Percentiles rank a stretch among this genome's conserved stretches.
Evolutionary conservation across 2,888 invertebrate genomes (phyloP).

Genomic region (Drosophila antonietae): DNA sequence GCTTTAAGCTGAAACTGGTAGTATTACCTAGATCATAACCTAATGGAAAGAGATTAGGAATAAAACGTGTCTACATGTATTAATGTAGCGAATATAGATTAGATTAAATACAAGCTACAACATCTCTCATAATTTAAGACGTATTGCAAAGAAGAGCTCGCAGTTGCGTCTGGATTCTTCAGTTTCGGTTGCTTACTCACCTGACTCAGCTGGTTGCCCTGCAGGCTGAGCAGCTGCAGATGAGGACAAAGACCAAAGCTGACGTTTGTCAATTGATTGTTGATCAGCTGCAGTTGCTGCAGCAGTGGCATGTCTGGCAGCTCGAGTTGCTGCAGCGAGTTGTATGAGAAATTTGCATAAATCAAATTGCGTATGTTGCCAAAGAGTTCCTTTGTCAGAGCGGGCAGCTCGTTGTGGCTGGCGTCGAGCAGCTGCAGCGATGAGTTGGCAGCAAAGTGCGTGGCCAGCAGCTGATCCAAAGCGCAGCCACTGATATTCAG

Average conservation of each 20-base stretch:
- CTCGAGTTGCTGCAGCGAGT: conserved; percentile 63
- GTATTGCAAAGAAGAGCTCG: not conserved
- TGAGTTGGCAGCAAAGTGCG: conserved; percentile 61
- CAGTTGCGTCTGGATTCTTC: not conserved
- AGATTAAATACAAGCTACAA: not conserved
- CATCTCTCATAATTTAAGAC: conserved; percentile 3
- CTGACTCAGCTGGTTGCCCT: conserved; percentile 72
- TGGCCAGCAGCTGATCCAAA: conserved; percentile 54
- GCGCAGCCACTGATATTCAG: conserved; percentile 78
- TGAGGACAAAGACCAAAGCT: conserved; percentile 62
- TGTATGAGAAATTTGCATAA: conserved; percentile 79
- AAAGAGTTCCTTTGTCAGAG: conserved; percentile 60
- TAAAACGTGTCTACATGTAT: not conserved
- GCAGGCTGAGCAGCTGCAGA: conserved; percentile 69
- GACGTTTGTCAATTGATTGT: conserved; percentile 72
- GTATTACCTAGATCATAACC: not conserved
- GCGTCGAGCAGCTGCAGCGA: conserved; percentile 75
- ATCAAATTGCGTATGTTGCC: conserved; percentile 64
- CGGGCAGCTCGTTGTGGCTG: conserved; percentile 74
- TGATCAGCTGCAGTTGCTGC: conserved; percentile 70
- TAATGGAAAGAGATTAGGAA: not conserved
- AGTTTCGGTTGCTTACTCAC: conserved; percentile 53
- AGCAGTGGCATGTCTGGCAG: conserved; percentile 63
- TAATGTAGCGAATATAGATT: not conserved
- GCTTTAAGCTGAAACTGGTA: not conserved